These are phyloP conservation scores for Bathynomus jamesi DNA, from an alignment of 1,140 invertebrate genomes.

Conservation along the genomic window DNA sequence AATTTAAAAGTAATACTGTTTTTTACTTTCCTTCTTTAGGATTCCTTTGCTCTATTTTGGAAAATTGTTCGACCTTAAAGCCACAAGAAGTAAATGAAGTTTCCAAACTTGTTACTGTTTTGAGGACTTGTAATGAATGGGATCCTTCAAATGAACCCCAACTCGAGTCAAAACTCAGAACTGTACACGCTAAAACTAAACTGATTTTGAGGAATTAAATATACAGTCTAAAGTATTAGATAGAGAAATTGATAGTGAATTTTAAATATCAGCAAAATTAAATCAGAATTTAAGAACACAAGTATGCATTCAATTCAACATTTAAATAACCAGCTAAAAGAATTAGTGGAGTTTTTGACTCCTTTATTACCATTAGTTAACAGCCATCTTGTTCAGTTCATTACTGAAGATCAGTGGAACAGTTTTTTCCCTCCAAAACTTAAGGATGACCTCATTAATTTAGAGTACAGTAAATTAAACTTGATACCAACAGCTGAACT, in stretches of 20 bases:
- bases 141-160: neutral
- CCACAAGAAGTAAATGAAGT: neutral
- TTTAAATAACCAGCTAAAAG: too few relatives aligned
- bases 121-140: neutral
- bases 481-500: neutral
- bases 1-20: too few relatives aligned
- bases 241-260: neutral
- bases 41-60: neutral
- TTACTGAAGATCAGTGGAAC: neutral
- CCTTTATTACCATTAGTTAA: neutral
- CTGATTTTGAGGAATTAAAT: neutral
- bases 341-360: neutral
- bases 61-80: neutral
- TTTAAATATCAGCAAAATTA: too few relatives aligned
- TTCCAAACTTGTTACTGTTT: neutral
- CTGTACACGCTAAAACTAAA: neutral
- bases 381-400: neutral
- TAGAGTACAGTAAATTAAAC: neutral
- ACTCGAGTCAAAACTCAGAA: neutral
- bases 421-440: neutral
- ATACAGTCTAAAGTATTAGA: neutral
- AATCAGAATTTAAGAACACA: too few relatives aligned
- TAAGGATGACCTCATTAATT: neutral
- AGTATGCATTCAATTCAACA: too few relatives aligned
- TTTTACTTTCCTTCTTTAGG: neutral